Evolutionary conservation across 2,888 invertebrate genomes (phyloP).

Genomic region (Agrotis exclamationis): DNA sequence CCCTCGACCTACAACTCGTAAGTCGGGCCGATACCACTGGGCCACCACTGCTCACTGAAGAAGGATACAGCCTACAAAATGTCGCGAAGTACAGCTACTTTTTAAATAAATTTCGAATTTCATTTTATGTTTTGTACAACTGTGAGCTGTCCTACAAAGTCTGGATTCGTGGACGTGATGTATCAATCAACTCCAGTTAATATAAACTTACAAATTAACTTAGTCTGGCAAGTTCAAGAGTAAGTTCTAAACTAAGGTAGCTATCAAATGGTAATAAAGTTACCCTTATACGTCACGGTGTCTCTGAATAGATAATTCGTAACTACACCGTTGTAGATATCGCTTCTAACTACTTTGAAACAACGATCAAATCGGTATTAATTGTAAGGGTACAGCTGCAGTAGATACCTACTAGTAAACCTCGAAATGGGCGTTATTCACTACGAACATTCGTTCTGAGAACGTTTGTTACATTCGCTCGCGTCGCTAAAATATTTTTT

Average conservation of each 20-base stretch:
- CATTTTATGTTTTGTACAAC: neutral
- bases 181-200: slow-evolving; percentile 41
- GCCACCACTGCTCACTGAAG: too few relatives aligned
- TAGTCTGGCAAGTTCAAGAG: slow-evolving; percentile 43
- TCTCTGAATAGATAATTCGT: slow-evolving; percentile 43
- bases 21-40: too few relatives aligned
- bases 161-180: neutral
- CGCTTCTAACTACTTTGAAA: slow-evolving; percentile 33
- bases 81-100: too few relatives aligned
- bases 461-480: neutral
- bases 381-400: slow-evolving; percentile 16
- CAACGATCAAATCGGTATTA: slow-evolving; percentile 28
- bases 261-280: slow-evolving; percentile 51
- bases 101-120: neutral
- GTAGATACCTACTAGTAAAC: neutral
- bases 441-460: neutral
- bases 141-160: neutral
- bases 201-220: slow-evolving; percentile 48
- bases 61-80: too few relatives aligned
- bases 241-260: slow-evolving; percentile 46
- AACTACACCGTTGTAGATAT: slow-evolving; percentile 45
- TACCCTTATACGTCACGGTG: slow-evolving; percentile 30
- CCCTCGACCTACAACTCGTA: too few relatives aligned
- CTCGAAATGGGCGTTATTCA: neutral
- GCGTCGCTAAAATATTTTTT: too few relatives aligned